Percentiles rank a stretch among this genome's conserved stretches.
phyloP scores from a whole-genome alignment of 2,888 invertebrate genomes.

The Cantharis nigra region DNA sequence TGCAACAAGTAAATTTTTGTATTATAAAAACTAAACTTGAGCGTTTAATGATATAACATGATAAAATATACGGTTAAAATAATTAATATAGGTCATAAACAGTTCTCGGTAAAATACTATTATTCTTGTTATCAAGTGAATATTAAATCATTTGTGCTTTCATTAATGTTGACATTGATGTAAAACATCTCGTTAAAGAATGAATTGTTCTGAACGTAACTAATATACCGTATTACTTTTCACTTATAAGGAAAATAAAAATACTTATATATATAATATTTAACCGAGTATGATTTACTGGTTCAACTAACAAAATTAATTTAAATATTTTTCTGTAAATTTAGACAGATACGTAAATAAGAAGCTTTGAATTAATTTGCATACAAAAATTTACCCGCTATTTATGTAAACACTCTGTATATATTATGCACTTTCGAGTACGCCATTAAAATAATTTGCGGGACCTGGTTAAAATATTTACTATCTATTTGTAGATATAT shows the following conservation, averaged over 20 bases:
- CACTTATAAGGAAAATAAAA: neutral
- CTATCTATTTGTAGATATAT: too few relatives aligned
- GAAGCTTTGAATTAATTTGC: neutral
- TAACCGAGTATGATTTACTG: neutral
- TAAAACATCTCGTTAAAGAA: neutral
- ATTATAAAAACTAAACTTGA: neutral
- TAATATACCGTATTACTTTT: neutral
- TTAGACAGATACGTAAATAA: neutral
- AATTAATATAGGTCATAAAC: neutral
- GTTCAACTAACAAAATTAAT: neutral
- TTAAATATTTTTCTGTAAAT: neutral
- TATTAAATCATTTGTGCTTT: neutral
- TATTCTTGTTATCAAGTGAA: neutral
- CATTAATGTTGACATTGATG: neutral
- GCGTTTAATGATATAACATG: neutral
- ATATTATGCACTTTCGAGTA: too few relatives aligned
- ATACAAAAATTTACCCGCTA: neutral
- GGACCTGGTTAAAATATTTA: too few relatives aligned
- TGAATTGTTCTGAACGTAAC: neutral
- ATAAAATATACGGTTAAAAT: neutral
- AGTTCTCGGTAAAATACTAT: neutral
- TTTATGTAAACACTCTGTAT: too few relatives aligned
- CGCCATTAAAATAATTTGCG: too few relatives aligned
- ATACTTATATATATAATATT: neutral
- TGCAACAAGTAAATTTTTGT: neutral